Conservation (phyloP, 2,113 vertebrate genomes). For the Bungarus multicinctus region DNA sequence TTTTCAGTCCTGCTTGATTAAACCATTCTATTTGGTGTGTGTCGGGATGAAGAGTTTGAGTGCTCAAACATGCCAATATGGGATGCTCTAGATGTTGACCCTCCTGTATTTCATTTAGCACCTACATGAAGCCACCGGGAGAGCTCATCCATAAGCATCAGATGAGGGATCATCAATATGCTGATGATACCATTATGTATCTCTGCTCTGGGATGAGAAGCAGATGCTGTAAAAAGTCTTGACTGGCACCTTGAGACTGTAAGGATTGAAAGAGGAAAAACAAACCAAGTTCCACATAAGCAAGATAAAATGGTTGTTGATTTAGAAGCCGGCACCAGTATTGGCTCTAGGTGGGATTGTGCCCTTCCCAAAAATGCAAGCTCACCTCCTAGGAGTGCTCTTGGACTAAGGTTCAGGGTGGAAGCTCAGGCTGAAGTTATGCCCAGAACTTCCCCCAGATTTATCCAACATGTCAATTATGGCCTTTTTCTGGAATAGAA, state of each 20-base stretch:
- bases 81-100: not conserved
- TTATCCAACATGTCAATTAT: not conserved
- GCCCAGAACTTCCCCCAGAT: not conserved
- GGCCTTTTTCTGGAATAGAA: not conserved
- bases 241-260: not conserved
- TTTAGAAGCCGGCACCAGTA: not conserved
- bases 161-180: not conserved
- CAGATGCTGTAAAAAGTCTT: not conserved
- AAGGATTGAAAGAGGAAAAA: not conserved
- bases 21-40: not conserved
- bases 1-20: not conserved
- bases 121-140: not conserved
- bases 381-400: not conserved
- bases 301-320: not conserved
- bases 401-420: not conserved
- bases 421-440: not conserved
- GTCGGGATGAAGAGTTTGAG: not conserved
- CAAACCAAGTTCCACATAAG: not conserved
- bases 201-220: not conserved
- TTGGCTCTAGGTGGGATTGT: not conserved
- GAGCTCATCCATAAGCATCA: not conserved
- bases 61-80: not conserved
- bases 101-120: not conserved
- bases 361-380: not conserved
- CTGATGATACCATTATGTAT: not conserved